Conservation (phyloP, 2,113 vertebrate genomes). For the Hemichromis elongatus region DNA sequence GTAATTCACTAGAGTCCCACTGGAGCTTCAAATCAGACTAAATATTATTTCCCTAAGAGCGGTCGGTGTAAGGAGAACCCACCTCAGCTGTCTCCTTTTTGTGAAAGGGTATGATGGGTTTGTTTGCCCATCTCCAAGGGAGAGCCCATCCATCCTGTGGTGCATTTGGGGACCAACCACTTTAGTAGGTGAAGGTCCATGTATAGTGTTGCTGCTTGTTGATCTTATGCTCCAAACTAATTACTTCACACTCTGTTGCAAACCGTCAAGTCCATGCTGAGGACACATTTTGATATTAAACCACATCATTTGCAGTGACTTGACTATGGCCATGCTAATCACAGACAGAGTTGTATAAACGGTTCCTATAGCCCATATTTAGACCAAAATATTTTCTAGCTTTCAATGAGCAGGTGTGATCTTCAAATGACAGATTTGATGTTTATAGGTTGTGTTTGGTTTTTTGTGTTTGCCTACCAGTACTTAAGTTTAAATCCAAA, state of each 20-base stretch:
- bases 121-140: not conserved
- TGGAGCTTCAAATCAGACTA: not conserved
- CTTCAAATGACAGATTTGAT: slow-evolving; percentile 13
- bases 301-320: not conserved
- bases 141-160: not conserved
- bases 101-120: not conserved
- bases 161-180: not conserved
- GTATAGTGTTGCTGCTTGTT: not conserved
- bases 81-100: not conserved
- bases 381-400: not conserved
- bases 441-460: slow-evolving; percentile 10
- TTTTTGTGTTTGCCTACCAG: slow-evolving; percentile 29
- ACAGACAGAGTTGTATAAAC: not conserved
- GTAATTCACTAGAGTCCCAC: not conserved
- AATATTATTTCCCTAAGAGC: not conserved
- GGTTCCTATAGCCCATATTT: not conserved
- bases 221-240: not conserved
- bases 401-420: not conserved
- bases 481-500: slow-evolving; percentile 44
- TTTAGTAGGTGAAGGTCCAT: not conserved
- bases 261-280: not conserved
- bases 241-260: not conserved
- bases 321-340: not conserved
- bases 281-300: not conserved
- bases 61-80: not conserved